Evolutionary conservation across 2,888 invertebrate genomes (phyloP).

Genomic region (Drepana falcataria): DNA sequence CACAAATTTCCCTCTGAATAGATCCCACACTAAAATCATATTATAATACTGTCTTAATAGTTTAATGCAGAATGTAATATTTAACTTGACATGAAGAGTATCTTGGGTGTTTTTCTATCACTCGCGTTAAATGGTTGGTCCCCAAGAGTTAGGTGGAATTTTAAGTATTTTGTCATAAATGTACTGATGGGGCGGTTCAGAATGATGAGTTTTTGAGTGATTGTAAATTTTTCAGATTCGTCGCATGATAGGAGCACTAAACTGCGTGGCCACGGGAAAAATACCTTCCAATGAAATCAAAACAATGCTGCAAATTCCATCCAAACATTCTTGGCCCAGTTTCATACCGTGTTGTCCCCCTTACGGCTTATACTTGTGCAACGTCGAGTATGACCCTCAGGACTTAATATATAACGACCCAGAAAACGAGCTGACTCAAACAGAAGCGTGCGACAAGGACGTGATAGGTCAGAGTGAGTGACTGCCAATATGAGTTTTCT

Average conservation of each 20-base stretch:
- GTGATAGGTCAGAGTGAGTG: conserved; percentile 11
- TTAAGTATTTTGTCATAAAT: too few species aligned
- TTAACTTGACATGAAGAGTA: too few species aligned
- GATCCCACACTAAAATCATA: too few species aligned
- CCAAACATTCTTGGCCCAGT: conserved; percentile 81
- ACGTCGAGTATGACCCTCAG: conserved; percentile 83
- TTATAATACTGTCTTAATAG: too few species aligned
- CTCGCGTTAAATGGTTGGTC: too few species aligned
- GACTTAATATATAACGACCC: conserved; percentile 62
- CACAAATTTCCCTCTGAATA: too few species aligned
- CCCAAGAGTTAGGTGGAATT: too few species aligned
- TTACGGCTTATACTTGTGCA: conserved; percentile 84
- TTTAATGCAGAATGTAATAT: too few species aligned
- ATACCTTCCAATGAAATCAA: conserved; percentile 82
- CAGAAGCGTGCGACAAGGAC: conserved; percentile 14
- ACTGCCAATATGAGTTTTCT: conserved; percentile 81
- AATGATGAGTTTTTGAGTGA: neutral
- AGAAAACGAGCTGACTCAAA: conserved; percentile 14
- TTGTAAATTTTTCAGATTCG: conserved; percentile 79
- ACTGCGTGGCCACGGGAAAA: conserved; percentile 80
- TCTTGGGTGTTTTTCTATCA: too few species aligned
- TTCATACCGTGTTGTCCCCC: conserved; percentile 77
- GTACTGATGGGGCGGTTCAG: too few species aligned
- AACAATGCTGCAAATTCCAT: conserved; percentile 88
- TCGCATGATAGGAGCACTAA: conserved; percentile 84